Evolutionary conservation across 2,888 invertebrate species (phyloP), one percentile per base, ranked within the genome.

Genomic region (Plagodis dolabraria): DNA sequence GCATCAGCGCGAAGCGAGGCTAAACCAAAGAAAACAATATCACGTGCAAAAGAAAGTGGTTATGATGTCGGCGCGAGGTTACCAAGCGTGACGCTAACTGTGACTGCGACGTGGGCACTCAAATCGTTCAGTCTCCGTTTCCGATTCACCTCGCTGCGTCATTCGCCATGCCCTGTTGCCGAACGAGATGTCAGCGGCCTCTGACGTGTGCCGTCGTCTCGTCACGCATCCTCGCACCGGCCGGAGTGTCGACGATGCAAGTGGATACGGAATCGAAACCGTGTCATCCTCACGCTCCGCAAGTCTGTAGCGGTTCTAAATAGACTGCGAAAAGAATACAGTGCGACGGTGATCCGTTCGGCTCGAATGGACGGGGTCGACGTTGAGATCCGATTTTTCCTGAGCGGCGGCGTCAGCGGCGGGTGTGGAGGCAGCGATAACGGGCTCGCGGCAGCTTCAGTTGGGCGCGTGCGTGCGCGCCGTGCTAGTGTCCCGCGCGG

Each of bases 281-380:
- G 63, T 70, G 69, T 61, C 69, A 58, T 64, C 60, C 64, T 64
- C 72, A 73, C 74, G 79, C 70, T 76, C 73, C 71, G 68, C 74
- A 71, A 67, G 59, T 62, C 71, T 65, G 61, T 67, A 74, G 75
- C 76, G 75, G 79, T 69, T 84, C 76, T 72, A 88, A 89, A 82
- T 85, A 87, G 90, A 89, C 86, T 92, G 86, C 85, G 84, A 85
- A 85, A 88, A 85, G 87, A 88, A 89, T 88, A 86, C 84, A 73
- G 74, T 73, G 76, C 76, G 79, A 81, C 80, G 76, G 76, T 83
- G 82, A 83, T 86, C 82, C 75, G 90, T 89, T 92, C 82, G 69
- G 87, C 92, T 82, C 88, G 90, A 92, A 88, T 86, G 89, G 87
- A 76, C 87, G 87, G 89, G 90, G 89, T 89, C 89, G 87, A 74